Percentiles rank a stretch among this genome's conserved stretches.
phyloP scores from a whole-genome alignment of 2,113 vertebrate genomes.

The Panurus biarmicus region DNA sequence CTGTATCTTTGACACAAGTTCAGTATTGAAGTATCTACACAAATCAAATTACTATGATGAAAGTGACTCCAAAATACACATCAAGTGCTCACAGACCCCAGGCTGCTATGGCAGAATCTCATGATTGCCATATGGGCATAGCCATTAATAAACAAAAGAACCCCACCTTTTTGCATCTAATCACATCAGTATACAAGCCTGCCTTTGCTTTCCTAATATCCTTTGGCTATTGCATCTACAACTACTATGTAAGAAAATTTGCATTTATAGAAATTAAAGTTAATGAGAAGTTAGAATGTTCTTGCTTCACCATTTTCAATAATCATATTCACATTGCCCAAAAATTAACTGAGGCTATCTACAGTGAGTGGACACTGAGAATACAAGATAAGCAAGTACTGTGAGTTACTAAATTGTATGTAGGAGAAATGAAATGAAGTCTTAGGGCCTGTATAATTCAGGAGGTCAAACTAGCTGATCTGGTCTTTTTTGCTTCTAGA shows the following conservation, averaged over 20 bases:
- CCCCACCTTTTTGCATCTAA: not conserved
- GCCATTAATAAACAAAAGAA: not conserved
- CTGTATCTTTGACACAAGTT: too few relatives aligned
- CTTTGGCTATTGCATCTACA: not conserved
- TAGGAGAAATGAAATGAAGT: not conserved
- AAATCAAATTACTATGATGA: not conserved
- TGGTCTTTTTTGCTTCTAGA: not conserved
- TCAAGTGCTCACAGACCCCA: not conserved
- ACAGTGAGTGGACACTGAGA: constrained; percentile 7
- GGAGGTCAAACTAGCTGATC: constrained; percentile 30
- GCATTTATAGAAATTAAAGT: not conserved
- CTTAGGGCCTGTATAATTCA: constrained; percentile 9
- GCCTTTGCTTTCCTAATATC: not conserved
- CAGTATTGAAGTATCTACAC: not conserved
- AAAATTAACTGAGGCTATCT: constrained; percentile 20
- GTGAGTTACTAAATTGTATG: not conserved
- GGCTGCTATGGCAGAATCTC: not conserved
- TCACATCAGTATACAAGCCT: not conserved
- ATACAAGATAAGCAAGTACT: constrained; percentile 44
- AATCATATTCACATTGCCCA: not conserved
- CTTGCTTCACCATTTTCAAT: constrained; percentile 18
- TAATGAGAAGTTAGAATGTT: constrained; percentile 30
- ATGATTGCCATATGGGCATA: not conserved
- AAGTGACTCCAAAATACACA: not conserved
- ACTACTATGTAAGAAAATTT: not conserved